Evolutionary conservation across 2,797 vertebrate species (phyloP).

Genomic region (Thamnophis elegans): DNA sequence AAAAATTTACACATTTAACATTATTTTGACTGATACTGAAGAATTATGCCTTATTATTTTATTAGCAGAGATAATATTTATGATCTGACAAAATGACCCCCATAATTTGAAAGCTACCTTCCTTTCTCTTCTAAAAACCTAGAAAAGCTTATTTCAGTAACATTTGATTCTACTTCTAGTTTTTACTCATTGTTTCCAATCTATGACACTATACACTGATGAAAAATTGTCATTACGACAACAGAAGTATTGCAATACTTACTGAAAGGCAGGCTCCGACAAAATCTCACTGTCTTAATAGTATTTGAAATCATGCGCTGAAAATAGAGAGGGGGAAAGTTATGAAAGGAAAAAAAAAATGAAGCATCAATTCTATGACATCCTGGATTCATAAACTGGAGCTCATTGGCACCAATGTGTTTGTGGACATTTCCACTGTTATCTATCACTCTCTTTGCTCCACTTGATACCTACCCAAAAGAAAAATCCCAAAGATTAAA

Average conservation of each 20-base stretch:
- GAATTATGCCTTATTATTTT: slow-evolving; percentile 29
- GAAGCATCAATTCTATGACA: not conserved
- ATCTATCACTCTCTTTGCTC: not conserved
- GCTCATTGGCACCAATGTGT: not conserved
- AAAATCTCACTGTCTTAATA: slow-evolving; percentile 89
- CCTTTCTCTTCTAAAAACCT: not conserved
- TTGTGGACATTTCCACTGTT: not conserved
- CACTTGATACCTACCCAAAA: not conserved
- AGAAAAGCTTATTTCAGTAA: not conserved
- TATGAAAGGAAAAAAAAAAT: not conserved
- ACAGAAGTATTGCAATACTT: slow-evolving; percentile 65
- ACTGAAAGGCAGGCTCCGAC: slow-evolving; percentile 93
- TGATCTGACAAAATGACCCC: not conserved
- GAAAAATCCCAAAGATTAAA: not conserved
- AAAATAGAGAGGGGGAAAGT: slow-evolving; percentile 59
- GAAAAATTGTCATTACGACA: slow-evolving; percentile 36
- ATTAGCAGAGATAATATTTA: slow-evolving; percentile 14
- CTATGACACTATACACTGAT: slow-evolving; percentile 25
- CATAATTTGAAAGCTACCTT: not conserved
- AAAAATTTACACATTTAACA: slow-evolving; percentile 24
- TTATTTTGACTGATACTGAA: slow-evolving; percentile 40
- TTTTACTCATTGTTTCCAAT: not conserved
- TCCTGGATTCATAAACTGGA: not conserved
- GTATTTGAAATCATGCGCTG: slow-evolving; percentile 98
- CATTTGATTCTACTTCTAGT: not conserved